Conservation (phyloP, 1,140 invertebrate species). For the Danaus plexippus region DNA sequence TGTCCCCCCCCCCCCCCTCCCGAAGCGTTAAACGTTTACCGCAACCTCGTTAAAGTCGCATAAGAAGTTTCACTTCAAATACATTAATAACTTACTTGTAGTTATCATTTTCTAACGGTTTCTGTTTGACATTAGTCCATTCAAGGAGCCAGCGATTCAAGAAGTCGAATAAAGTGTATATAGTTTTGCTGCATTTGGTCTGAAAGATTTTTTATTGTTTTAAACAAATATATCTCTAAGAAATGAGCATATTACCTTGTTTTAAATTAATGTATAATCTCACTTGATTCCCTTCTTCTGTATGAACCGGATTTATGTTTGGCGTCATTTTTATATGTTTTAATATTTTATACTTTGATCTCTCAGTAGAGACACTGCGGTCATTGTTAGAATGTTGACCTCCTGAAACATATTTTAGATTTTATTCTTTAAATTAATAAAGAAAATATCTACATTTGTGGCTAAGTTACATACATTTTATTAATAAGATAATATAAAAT, state of each 20-base stretch:
- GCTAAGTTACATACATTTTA: neutral
- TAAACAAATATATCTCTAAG: no score
- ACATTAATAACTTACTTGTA: slow-evolving; percentile 51
- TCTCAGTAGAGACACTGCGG: slow-evolving; percentile 26
- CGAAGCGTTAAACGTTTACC: no score
- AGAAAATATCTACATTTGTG: slow-evolving; percentile 5
- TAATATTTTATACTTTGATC: slow-evolving; percentile 48
- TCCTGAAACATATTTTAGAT: slow-evolving; percentile 18
- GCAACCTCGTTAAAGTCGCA: no score
- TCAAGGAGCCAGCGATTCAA: slow-evolving; percentile 81
- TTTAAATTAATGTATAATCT: neutral
- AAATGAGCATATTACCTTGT: no score
- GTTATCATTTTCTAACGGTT: slow-evolving; percentile 55
- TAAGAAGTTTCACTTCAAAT: no score
- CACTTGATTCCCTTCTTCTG: slow-evolving; percentile 62
- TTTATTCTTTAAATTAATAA: neutral
- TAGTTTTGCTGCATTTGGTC: slow-evolving; percentile 75
- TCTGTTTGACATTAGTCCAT: slow-evolving; percentile 64
- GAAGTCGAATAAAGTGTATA: slow-evolving; percentile 81
- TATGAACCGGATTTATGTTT: slow-evolving; percentile 42
- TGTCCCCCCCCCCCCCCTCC: no score
- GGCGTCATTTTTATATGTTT: slow-evolving; percentile 55
- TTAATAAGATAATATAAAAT: neutral
- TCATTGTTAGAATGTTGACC: slow-evolving; percentile 37
- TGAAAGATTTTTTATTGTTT: slow-evolving; percentile 26